A percentile compares a stretch with the other conserved stretches of the same genome.
Conservation (phyloP, 2,797 vertebrate species). For the Manis javanica region DNA sequence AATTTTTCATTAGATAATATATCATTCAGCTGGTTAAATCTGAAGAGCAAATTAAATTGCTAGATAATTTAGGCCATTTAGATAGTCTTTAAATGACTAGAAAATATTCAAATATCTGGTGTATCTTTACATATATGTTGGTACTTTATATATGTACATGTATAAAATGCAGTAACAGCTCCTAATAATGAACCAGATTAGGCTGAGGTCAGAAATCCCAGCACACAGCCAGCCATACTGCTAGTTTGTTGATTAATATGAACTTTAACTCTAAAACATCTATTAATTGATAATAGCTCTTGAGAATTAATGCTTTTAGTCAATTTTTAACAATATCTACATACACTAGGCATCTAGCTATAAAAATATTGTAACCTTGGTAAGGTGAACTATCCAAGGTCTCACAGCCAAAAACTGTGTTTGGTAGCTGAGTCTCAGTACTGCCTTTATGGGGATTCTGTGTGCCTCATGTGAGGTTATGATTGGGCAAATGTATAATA, state of each 20-base stretch:
- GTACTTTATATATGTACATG: not conserved
- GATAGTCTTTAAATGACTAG: not conserved
- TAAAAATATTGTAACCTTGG: not conserved
- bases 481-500: not conserved
- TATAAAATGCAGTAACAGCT: not conserved
- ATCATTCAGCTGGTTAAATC: not conserved
- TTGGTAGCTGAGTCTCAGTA: not conserved
- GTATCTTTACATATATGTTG: not conserved
- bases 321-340: not conserved
- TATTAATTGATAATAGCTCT: not conserved
- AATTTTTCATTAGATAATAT: slow-evolving; percentile 3
- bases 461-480: not conserved
- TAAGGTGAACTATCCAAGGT: not conserved
- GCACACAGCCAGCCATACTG: not conserved
- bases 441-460: not conserved
- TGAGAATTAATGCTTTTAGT: slow-evolving; percentile 33
- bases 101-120: not conserved
- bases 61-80: not conserved
- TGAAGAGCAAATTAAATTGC: not conserved
- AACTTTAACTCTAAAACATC: not conserved
- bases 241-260: not conserved
- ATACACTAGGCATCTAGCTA: not conserved
- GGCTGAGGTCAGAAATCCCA: not conserved
- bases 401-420: not conserved
- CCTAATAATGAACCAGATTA: not conserved